Evolutionary conservation across 2,797 vertebrate genomes (phyloP), one percentile per base, ranked within the genome.

Genomic region (Antennarius maculatus): DNA sequence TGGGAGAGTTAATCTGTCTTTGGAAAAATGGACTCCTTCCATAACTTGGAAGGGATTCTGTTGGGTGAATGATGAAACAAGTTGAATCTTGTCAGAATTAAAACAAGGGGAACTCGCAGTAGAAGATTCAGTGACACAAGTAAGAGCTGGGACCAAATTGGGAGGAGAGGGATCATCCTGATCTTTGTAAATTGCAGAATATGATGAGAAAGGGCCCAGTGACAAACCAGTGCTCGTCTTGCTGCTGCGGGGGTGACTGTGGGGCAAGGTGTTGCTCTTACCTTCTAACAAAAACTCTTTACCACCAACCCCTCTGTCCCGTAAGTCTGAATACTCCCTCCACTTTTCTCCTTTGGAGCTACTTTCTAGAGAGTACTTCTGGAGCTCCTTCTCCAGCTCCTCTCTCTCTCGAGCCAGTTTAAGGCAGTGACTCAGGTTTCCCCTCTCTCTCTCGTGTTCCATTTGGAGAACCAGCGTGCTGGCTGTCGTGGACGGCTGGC

Each of bases 401-500:
- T 94, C 93, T 65, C 94, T 74, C 81, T 95, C 93, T 27, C 79
- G 82, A 60, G 93, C 93, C 72, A 94, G 81, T 53, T 81, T 90
- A 66, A 94, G 77, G 63, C 93, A 95, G 27, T 66, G 91, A 54
- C 77, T 94, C 28, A 95, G 87, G 85, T 94, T 94, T 5, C 92
- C 93, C 11, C 47, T 77, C 65, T 94, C 94, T 8, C 91, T 84
- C 79, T 95, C 94, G 6, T 93, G 92, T 69, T 94, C 94, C 94
- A 95, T 95, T 55, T 95, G 93, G n/a, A 94, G 92, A 54, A 94
- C 92, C 58, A 95, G 80, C 10, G 78, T 29, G 49, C 92, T 94
- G 7, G 90, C 92, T 0, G 88, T 88, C 0, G 80, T 88, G 0
- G 81, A 75, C 0, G 79, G 79, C 50, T 86, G 80, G 52, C 68